A percentile compares a stretch with the other conserved stretches of the same genome.
These are phyloP conservation scores for Lithophane socia DNA, from an alignment of 2,888 invertebrate species.

Conservation along the genomic window DNA sequence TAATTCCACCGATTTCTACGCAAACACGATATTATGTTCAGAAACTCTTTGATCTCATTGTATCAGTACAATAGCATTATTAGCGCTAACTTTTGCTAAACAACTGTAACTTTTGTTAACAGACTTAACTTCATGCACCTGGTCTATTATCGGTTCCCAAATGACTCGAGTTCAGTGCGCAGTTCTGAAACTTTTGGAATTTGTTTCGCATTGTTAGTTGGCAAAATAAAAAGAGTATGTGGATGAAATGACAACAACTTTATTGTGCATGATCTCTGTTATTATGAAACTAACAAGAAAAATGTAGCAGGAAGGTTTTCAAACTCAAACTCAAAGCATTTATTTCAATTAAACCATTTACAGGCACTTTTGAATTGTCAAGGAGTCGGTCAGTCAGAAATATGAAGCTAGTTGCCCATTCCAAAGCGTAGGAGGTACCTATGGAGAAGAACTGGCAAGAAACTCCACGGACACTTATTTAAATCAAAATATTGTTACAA, in stretches of 20 bases:
- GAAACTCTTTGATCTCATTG: slow-evolving; percentile 51
- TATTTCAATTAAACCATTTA: too few relatives aligned
- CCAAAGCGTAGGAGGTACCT: too few relatives aligned
- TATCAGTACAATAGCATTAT: slow-evolving; percentile 49
- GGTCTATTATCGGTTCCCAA: slow-evolving; percentile 57
- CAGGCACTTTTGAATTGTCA: too few relatives aligned
- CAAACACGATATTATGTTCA: slow-evolving; percentile 13
- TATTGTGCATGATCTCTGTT: neutral
- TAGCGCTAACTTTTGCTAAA: slow-evolving; percentile 54
- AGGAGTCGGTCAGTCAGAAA: too few relatives aligned
- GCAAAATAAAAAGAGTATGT: slow-evolving; percentile 17
- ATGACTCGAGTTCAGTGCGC: slow-evolving; percentile 42
- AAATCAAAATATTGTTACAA: too few relatives aligned
- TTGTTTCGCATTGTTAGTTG: slow-evolving; percentile 43
- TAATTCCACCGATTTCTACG: neutral
- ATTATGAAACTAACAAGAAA: neutral
- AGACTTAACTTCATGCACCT: slow-evolving; percentile 63
- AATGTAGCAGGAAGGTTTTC: neutral
- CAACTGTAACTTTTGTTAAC: slow-evolving; percentile 59
- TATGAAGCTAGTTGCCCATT: too few relatives aligned
- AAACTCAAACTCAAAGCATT: too few relatives aligned
- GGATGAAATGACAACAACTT: neutral
- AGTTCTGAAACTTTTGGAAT: slow-evolving; percentile 45
- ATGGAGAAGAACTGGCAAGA: too few relatives aligned
- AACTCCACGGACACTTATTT: too few relatives aligned